A percentile compares a stretch with the other conserved stretches of the same genome.
Evolutionary conservation across 2,113 vertebrate species (phyloP).

Genomic region (Melanostigma gelatinosum): DNA sequence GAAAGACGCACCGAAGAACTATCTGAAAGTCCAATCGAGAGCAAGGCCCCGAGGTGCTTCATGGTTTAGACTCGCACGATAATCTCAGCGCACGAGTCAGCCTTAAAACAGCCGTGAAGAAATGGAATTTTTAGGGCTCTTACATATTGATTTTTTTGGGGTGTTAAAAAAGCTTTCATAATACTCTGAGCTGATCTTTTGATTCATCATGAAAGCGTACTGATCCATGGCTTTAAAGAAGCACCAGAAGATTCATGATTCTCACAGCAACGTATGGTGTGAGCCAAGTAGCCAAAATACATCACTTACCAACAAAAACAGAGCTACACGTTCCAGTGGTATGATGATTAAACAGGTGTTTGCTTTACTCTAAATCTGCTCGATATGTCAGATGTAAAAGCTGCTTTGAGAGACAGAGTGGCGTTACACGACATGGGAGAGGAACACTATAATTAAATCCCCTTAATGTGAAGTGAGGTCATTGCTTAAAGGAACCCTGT

Average conservation of each 20-base stretch:
- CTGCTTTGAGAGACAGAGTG: conserved; percentile 4
- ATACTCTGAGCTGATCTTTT: conserved; percentile 40
- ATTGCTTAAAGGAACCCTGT: conserved; percentile 3
- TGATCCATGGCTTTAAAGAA: conserved; percentile 46
- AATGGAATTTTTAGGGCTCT: conserved; percentile 41
- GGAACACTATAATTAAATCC: not conserved
- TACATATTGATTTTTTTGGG: conserved; percentile 50
- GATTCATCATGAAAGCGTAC: conserved; percentile 55
- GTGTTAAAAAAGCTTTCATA: conserved; percentile 32
- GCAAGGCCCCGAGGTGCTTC: conserved; percentile 41
- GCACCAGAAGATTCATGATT: conserved; percentile 46
- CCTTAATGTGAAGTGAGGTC: conserved; percentile 7
- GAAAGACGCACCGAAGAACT: conserved; percentile 29
- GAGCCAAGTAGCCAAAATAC: conserved; percentile 16
- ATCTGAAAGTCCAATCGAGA: conserved; percentile 16
- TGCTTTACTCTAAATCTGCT: conserved; percentile 9
- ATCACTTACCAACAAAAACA: conserved; percentile 3
- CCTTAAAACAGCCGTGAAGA: conserved; percentile 15
- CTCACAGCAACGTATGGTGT: not conserved
- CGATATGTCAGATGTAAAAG: conserved; percentile 16
- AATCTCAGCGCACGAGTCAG: conserved; percentile 36
- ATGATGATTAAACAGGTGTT: conserved; percentile 9
- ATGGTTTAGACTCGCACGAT: conserved; percentile 51
- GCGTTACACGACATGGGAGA: not conserved
- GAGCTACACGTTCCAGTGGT: not conserved